Conservation (phyloP, 2,797 vertebrate genomes). For the Oreonectes daqikongensis region DNA sequence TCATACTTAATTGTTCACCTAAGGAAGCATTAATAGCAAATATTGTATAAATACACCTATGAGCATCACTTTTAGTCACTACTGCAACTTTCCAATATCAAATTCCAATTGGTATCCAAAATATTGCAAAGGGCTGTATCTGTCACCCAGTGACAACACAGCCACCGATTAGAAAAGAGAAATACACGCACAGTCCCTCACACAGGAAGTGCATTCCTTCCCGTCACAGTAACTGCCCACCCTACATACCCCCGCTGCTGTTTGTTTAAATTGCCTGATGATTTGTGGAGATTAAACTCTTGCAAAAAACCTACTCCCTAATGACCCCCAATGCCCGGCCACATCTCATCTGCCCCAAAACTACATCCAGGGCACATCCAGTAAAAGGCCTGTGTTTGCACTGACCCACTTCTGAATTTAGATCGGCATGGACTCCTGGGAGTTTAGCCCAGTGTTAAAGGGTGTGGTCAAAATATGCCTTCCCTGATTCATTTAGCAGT, state of each 20-base stretch:
- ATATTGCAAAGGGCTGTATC: constrained; percentile 66
- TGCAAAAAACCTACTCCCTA: constrained; percentile 66
- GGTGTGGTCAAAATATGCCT: constrained; percentile 53
- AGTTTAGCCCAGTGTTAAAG: constrained; percentile 40
- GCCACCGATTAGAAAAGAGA: constrained; percentile 72
- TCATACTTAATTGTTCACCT: too few relatives aligned
- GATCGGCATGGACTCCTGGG: constrained; percentile 50
- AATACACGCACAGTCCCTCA: constrained; percentile 57
- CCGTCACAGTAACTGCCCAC: constrained; percentile 80
- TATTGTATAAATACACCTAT: not conserved
- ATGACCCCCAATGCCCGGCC: constrained; percentile 58
- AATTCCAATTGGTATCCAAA: constrained; percentile 41
- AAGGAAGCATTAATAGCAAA: too few relatives aligned
- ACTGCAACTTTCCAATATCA: constrained; percentile 1
- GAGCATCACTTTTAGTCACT: too few relatives aligned
- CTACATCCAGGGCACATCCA: constrained; percentile 32
- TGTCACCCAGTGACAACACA: constrained; percentile 70
- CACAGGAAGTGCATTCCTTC: constrained; percentile 88
- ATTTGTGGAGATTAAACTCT: constrained; percentile 78
- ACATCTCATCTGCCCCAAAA: constrained; percentile 24
- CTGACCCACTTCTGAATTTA: constrained; percentile 64
- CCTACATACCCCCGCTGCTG: constrained; percentile 66
- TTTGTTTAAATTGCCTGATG: constrained; percentile 81
- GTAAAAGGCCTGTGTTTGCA: constrained; percentile 34
- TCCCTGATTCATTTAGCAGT: constrained; percentile 51